A percentile compares a stretch with the other conserved stretches of the same genome.
Conservation (phyloP, 2,113 vertebrate genomes). For the Myiozetetes cayanensis region DNA sequence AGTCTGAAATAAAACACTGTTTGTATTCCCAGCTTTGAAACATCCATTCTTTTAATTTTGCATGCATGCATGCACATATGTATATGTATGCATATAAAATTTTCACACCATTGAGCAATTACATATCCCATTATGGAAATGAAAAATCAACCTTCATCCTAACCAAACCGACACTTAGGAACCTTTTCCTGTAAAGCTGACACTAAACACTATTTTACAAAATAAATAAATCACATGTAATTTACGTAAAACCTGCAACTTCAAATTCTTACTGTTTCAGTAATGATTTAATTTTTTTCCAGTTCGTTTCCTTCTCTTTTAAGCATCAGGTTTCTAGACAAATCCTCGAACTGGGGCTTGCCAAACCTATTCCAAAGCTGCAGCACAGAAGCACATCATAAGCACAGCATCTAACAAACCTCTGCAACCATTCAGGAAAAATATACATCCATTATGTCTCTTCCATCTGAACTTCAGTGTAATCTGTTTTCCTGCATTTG, state of each 20-base stretch:
- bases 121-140: not conserved
- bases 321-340: not conserved
- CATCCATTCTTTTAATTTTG: not conserved
- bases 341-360: not conserved
- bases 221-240: not conserved
- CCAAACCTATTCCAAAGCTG: not conserved
- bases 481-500: conserved; percentile 19
- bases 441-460: not conserved
- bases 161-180: not conserved
- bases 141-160: not conserved
- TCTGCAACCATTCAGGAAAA: conserved; percentile 13
- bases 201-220: not conserved
- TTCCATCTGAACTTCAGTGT: not conserved
- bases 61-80: not conserved
- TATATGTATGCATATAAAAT: not conserved
- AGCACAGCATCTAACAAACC: not conserved
- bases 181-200: not conserved
- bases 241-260: not conserved
- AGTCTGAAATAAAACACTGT: not conserved
- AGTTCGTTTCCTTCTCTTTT: not conserved
- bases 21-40: not conserved
- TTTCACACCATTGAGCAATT: not conserved
- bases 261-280: not conserved
- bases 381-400: not conserved
- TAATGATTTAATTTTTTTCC: not conserved